Conservation (phyloP, 1,140 invertebrate genomes). For the Popillia japonica region DNA sequence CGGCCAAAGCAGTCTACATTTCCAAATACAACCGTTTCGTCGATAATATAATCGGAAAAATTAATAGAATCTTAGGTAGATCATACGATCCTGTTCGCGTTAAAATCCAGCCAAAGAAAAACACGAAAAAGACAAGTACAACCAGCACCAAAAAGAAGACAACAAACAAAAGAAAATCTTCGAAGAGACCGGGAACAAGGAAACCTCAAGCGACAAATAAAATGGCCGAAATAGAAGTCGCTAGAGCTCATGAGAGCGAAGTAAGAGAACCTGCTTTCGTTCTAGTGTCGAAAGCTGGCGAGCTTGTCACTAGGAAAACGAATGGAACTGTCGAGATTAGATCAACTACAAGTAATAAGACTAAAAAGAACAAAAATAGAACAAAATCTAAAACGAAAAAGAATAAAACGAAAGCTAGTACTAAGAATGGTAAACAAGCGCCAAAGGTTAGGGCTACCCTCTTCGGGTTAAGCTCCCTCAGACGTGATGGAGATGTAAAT, state of each 20-base stretch:
- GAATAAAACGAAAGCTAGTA: conserved; percentile 62
- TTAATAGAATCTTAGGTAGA: conserved; percentile 77
- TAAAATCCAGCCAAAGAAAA: conserved; percentile 70
- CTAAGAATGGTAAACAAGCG: conserved; percentile 60
- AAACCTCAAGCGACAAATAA: conserved; percentile 46
- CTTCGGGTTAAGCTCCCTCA: conserved; percentile 78
- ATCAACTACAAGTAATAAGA: conserved; percentile 40
- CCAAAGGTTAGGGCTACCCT: conserved; percentile 78
- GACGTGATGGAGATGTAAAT: conserved; percentile 78
- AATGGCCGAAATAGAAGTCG: conserved; percentile 49
- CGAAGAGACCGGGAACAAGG: conserved; percentile 42
- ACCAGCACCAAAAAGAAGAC: conserved; percentile 56
- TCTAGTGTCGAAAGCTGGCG: conserved; percentile 54
- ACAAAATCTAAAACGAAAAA: conserved; percentile 37
- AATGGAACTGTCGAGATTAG: conserved; percentile 37
- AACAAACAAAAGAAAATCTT: conserved; percentile 45
- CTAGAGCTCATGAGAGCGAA: conserved; percentile 49
- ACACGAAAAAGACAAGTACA: conserved; percentile 59
- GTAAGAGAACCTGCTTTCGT: conserved; percentile 54
- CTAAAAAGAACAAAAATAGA: conserved; percentile 44
- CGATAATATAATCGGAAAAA: conserved; percentile 79
- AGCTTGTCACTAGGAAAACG: not conserved
- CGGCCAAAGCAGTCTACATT: conserved; percentile 69
- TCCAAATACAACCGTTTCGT: conserved; percentile 84
- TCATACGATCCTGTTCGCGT: conserved; percentile 86